A percentile compares a stretch with the other conserved stretches of the same genome.
These are phyloP conservation scores for Tetanocera ferruginea DNA, from an alignment of 2,888 invertebrate genomes.

Conservation along the genomic window DNA sequence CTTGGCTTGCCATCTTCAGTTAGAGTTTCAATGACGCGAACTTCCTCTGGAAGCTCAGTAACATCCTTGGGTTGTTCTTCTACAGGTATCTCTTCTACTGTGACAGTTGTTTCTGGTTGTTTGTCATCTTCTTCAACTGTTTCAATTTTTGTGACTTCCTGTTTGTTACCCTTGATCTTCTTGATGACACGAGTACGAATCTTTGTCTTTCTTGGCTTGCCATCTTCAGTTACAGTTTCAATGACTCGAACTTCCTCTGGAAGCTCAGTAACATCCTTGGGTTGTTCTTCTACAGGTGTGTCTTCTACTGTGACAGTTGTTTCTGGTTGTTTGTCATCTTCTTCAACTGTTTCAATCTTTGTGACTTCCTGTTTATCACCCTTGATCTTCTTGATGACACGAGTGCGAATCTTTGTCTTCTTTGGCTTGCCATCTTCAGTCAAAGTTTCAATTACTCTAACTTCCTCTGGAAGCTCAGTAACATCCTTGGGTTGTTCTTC, in stretches of 20 bases:
- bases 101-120: slow-evolving; percentile 25
- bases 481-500: not conserved
- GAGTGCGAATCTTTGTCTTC: not conserved
- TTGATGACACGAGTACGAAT: slow-evolving; percentile 2
- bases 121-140: slow-evolving; percentile 33
- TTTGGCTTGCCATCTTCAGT: not conserved
- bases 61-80: slow-evolving; percentile 26
- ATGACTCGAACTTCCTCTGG: slow-evolving; percentile 2
- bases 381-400: slow-evolving; percentile 2
- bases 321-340: slow-evolving; percentile 9
- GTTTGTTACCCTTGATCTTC: slow-evolving; percentile 1
- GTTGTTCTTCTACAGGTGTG: not conserved
- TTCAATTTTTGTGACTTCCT: slow-evolving; percentile 20
- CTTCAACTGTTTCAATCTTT: not conserved
- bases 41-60: slow-evolving; percentile 23
- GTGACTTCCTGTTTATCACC: slow-evolving; percentile 1
- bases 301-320: not conserved
- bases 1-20: slow-evolving; percentile 24
- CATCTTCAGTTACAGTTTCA: slow-evolving; percentile 1
- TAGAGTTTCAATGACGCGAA: slow-evolving; percentile 18
- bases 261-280: not conserved
- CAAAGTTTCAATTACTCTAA: not conserved
- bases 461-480: not conserved
- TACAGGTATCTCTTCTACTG: slow-evolving; percentile 8
- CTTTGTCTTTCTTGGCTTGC: not conserved